A percentile compares a stretch with the other conserved stretches of the same genome.
These are phyloP conservation scores for Leptocoma aspasia DNA, from an alignment of 2,113 vertebrate species.

Conservation along the genomic window DNA sequence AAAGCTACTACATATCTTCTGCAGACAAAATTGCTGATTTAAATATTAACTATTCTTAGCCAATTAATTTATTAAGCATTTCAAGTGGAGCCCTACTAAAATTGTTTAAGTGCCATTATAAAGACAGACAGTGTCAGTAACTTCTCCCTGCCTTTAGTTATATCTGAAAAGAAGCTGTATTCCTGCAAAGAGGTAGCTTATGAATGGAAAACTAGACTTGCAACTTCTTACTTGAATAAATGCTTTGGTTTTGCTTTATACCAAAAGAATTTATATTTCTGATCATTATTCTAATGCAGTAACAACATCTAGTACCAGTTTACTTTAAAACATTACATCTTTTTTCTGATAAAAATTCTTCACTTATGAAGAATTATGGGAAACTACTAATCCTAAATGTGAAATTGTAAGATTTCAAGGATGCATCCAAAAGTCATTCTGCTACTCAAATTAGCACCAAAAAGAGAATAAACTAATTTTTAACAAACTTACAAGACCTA, in stretches of 20 bases:
- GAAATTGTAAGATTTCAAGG: not conserved
- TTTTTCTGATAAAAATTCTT: not conserved
- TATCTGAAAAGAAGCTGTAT: not conserved
- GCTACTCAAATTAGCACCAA: not conserved
- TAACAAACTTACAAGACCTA: not conserved
- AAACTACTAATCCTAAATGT: not conserved
- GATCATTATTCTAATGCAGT: not conserved
- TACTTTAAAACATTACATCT: not conserved
- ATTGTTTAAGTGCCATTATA: not conserved
- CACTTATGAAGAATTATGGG: not conserved
- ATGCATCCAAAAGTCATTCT: not conserved
- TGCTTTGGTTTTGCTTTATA: not conserved
- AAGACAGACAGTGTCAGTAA: not conserved
- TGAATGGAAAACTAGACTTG: not conserved
- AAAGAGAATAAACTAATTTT: not conserved
- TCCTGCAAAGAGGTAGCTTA: not conserved
- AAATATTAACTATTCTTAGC: not conserved
- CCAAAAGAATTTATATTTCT: not conserved
- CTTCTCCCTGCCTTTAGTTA: not conserved
- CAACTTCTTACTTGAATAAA: not conserved
- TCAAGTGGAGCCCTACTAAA: not conserved
- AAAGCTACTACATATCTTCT: not conserved
- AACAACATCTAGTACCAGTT: not conserved
- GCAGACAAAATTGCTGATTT: not conserved
- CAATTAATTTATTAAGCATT: not conserved